Evolutionary conservation across 2,797 vertebrate genomes (phyloP).

Genomic region (Hypotaenidia philippensis): DNA sequence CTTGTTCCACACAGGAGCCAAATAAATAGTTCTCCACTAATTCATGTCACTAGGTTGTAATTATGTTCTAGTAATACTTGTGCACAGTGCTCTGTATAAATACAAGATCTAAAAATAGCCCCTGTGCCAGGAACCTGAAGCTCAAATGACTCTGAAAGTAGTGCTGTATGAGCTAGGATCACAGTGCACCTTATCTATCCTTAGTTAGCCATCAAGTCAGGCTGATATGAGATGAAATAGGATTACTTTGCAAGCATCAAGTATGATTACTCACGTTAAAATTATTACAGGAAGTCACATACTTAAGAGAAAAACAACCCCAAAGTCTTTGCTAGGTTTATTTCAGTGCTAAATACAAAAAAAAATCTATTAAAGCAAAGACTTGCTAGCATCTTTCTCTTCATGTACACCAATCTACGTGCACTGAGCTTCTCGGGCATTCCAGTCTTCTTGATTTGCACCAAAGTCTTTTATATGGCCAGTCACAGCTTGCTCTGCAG

Average conservation of each 20-base stretch:
- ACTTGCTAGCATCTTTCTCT: not conserved
- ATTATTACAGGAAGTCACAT: not conserved
- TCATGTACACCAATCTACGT: not conserved
- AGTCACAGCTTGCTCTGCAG: not conserved
- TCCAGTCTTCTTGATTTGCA: not conserved
- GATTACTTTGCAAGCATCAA: not conserved
- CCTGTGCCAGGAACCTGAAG: not conserved
- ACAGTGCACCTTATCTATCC: not conserved
- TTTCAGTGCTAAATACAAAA: not conserved
- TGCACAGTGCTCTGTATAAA: not conserved
- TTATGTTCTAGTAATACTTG: constrained; percentile 22
- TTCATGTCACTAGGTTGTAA: not conserved
- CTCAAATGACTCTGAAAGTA: not conserved
- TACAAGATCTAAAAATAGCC: not conserved
- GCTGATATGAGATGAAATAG: not conserved
- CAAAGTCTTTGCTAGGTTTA: not conserved
- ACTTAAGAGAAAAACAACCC: not conserved
- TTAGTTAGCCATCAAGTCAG: not conserved
- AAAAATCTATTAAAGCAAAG: not conserved
- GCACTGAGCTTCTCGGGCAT: not conserved
- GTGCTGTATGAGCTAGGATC: not conserved
- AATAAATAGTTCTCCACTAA: not conserved
- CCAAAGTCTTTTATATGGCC: not conserved
- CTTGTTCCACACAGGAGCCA: not conserved
- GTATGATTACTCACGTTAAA: not conserved